A percentile compares a stretch with the other conserved stretches of the same genome.
These are phyloP conservation scores for Sebastes taczanowskii DNA, from an alignment of 2,797 vertebrate species.

Conservation along the genomic window DNA sequence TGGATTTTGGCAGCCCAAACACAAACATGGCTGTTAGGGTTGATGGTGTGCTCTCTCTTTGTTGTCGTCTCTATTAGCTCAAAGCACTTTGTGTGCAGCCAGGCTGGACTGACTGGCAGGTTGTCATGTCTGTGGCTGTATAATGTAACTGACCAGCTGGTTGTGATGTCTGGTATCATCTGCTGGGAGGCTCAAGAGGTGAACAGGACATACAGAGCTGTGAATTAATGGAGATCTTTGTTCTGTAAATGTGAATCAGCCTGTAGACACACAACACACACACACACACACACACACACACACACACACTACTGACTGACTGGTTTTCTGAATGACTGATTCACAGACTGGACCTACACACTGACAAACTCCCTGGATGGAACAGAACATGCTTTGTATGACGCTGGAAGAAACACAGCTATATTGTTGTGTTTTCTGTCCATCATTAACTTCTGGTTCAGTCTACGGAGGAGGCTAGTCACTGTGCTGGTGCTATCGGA, in stretches of 20 bases:
- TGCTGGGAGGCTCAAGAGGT: constrained; percentile 17
- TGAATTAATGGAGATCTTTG: constrained; percentile 58
- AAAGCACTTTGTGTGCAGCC: neutral
- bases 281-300: constrained; percentile 14
- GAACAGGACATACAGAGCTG: constrained; percentile 31
- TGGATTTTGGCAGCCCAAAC: constrained; percentile 10
- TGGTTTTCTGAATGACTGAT: constrained; percentile 55
- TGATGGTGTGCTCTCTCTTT: constrained; percentile 14
- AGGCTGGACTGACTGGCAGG: neutral
- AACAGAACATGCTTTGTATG: constrained; percentile 49
- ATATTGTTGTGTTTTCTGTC: constrained; percentile 61
- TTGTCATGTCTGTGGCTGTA: constrained; percentile 10
- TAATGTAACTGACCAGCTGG: neutral
- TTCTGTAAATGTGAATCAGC: constrained; percentile 36
- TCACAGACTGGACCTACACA: constrained; percentile 50
- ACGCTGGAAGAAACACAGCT: constrained; percentile 43
- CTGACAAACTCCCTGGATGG: constrained; percentile 29
- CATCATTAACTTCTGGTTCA: constrained; percentile 45
- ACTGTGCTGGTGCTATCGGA: constrained; percentile 3
- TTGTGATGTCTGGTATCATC: constrained; percentile 15
- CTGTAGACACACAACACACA: constrained; percentile 18
- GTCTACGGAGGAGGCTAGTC: neutral
- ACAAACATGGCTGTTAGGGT: constrained; percentile 11
- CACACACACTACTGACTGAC: constrained; percentile 26
- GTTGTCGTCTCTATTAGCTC: neutral